Base-by-base conservation (phyloP, 2,888 invertebrate species). In the Andrena fulva region DNA sequence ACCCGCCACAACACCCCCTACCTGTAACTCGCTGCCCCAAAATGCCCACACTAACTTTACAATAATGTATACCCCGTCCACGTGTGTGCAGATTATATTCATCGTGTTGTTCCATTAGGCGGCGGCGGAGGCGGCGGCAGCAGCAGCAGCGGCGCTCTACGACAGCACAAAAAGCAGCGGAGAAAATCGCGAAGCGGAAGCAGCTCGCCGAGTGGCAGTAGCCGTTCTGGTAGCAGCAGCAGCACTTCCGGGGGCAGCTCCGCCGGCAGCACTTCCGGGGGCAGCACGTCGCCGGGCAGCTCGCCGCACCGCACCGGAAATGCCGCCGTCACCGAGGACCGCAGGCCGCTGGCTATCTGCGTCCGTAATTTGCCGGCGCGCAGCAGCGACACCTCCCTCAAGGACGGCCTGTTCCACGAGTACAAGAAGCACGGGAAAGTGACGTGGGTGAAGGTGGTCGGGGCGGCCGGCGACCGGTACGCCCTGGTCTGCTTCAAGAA, bases 401-500 rank as follows among this genome's bases (percentile, higher is more conserved):
- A 99, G 95, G 99, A 99, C 95, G 99, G 99, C 89, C 96, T 99
- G 89, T 99, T 98, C 95, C 99, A 99, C 95, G 99, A 99, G 95
- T 99, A 99, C 96, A 99, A 99, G 95, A 99, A 99, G 94, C 98
- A 99, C 95, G 99, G 99, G 85, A 99, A 99, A 95, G 99, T 99
- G 91, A 98, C 98, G 90, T 98, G 98, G 96, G 98, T 99, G 80
- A 97, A 97, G 94, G 97, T 99, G 84, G 97, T 98, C 85, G 99
- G 99, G 31, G 97, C 98, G 91, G 98, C 97, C 89, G 96, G 97
- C 70, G 98, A 98, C 91, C 96, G 99, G 91, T 98, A 98, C 94
- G 99, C 99, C 87, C 96, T 99, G 91, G 98, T 98, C 81, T 98
- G 98, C 93, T 99, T 99, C 95, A 99, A 99, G 94, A 99, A 99